These are phyloP conservation scores for Frieseomelitta varia DNA, from an alignment of 1,140 invertebrate species.

Conservation along the genomic window DNA sequence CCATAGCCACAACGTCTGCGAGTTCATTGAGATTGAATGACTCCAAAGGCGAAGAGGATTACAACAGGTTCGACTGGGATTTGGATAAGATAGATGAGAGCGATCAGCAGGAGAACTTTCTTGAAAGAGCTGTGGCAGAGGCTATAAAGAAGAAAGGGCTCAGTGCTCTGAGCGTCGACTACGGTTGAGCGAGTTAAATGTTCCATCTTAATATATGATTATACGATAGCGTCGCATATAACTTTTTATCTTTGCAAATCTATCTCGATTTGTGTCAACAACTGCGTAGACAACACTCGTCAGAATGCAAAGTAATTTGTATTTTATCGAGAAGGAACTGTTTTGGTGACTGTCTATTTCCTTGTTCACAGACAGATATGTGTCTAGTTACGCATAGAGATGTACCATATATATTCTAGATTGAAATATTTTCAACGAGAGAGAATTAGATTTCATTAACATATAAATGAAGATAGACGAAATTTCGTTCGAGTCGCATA, in stretches of 20 bases:
- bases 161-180: slow-evolving; percentile 82
- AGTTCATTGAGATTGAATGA: slow-evolving; percentile 48
- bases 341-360: slow-evolving; percentile 47
- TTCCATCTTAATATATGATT: slow-evolving; percentile 39
- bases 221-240: slow-evolving; percentile 52
- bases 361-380: slow-evolving; percentile 19
- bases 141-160: slow-evolving; percentile 88
- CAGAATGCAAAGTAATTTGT: slow-evolving; percentile 21
- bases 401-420: slow-evolving; percentile 33
- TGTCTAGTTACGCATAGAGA: slow-evolving; percentile 32
- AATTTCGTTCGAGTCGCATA: slow-evolving; percentile 16
- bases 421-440: slow-evolving; percentile 37
- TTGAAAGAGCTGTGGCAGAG: slow-evolving; percentile 86
- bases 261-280: slow-evolving; percentile 37
- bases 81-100: slow-evolving; percentile 74
- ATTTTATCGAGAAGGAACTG: not conserved
- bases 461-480: not conserved
- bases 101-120: slow-evolving; percentile 82
- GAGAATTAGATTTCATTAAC: slow-evolving; percentile 42
- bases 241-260: slow-evolving; percentile 57
- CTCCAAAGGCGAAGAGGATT: slow-evolving; percentile 47
- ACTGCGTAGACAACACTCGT: slow-evolving; percentile 47
- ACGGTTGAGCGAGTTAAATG: slow-evolving; percentile 73
- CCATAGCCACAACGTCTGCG: slow-evolving; percentile 55
- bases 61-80: slow-evolving; percentile 53